Evolutionary conservation across 2,888 invertebrate genomes (phyloP).

Genomic region (Ferdinandea cuprea): DNA sequence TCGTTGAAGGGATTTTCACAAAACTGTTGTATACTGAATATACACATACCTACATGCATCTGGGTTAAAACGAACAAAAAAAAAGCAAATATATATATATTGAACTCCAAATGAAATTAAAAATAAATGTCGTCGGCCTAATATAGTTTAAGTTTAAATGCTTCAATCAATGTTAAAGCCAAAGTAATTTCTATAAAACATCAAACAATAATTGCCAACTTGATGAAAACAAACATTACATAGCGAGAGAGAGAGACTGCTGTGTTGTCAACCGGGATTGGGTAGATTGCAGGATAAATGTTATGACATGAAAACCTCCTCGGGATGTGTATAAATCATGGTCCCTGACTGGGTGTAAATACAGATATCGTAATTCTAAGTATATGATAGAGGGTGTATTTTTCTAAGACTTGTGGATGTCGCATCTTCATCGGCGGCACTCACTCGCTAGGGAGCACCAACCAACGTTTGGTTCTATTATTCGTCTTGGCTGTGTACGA

Average conservation of each 20-base stretch:
- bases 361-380: slow-evolving; percentile 13
- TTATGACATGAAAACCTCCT: slow-evolving; percentile 23
- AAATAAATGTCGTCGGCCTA: background rate
- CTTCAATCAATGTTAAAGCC: slow-evolving; percentile 15
- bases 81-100: no score
- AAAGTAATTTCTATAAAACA: slow-evolving; percentile 45
- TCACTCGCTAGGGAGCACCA: background rate
- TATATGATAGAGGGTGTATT: slow-evolving; percentile 6
- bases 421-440: background rate
- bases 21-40: background rate
- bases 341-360: background rate
- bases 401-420: slow-evolving; percentile 20
- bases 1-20: slow-evolving; percentile 45
- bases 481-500: background rate
- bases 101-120: no score
- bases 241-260: background rate
- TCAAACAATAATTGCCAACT: slow-evolving; percentile 46
- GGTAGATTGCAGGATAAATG: slow-evolving; percentile 14
- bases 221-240: slow-evolving; percentile 13
- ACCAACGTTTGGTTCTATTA: slow-evolving; percentile 3
- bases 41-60: background rate
- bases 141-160: slow-evolving; percentile 23
- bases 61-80: slow-evolving; percentile 12
- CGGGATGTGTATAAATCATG: slow-evolving; percentile 30
- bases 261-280: slow-evolving; percentile 14